Conservation (phyloP, 2,888 invertebrate species). For the Cheilosia vulpina region DNA sequence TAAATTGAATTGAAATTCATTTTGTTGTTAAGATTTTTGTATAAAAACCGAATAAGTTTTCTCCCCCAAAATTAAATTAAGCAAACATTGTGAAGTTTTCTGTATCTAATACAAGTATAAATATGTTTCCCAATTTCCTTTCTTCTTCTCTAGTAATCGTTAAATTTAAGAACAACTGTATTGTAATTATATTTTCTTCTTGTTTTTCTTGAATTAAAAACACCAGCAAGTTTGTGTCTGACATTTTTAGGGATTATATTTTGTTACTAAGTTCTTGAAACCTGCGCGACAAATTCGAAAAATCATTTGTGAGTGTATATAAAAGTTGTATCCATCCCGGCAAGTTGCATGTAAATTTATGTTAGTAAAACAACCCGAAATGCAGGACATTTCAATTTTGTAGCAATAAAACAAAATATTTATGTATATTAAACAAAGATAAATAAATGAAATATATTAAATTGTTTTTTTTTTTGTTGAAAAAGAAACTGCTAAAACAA, state of each 20-base stretch:
- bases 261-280: slow-evolving; percentile 63
- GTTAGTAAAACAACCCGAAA: slow-evolving; percentile 22
- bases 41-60: slow-evolving; percentile 43
- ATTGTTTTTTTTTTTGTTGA: background rate
- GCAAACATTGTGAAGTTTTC: slow-evolving; percentile 60
- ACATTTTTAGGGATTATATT: slow-evolving; percentile 72
- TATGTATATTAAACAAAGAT: slow-evolving; percentile 14
- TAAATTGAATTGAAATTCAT: slow-evolving; percentile 34
- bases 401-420: slow-evolving; percentile 40
- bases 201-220: slow-evolving; percentile 8
- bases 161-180: slow-evolving; percentile 3
- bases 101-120: slow-evolving; percentile 71
- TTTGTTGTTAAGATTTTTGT: slow-evolving; percentile 60
- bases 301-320: slow-evolving; percentile 7
- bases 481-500: slow-evolving; percentile 8
- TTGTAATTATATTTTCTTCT: background rate
- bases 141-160: slow-evolving; percentile 9
- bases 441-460: slow-evolving; percentile 28
- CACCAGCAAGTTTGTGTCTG: slow-evolving; percentile 52
- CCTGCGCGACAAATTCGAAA: slow-evolving; percentile 41
- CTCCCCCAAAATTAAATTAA: slow-evolving; percentile 21
- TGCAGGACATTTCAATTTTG: slow-evolving; percentile 69
- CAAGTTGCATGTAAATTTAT: slow-evolving; percentile 51
- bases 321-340: slow-evolving; percentile 58
- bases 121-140: slow-evolving; percentile 22